A percentile compares a stretch with the other conserved stretches of the same genome.
Conservation (phyloP, 2,888 invertebrate species). For the Platynereis dumerilii region DNA sequence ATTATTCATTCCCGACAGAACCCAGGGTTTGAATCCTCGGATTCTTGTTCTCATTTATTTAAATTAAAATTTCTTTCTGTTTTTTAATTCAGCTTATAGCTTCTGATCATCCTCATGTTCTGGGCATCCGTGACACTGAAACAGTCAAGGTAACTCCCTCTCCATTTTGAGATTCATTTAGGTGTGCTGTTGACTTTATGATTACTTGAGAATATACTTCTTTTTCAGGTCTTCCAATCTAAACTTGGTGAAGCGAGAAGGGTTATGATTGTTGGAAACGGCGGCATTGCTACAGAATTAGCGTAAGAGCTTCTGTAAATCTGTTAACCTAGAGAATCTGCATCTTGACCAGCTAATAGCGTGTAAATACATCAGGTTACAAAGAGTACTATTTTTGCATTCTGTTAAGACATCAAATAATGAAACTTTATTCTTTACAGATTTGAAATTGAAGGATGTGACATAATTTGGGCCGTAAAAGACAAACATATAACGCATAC, state of each 20-base stretch:
- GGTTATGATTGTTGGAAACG: constrained; percentile 91
- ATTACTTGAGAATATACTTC: neutral
- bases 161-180: neutral
- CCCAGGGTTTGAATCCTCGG: no score
- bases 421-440: constrained; percentile 47
- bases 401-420: no score
- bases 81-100: constrained; percentile 53
- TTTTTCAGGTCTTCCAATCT: constrained; percentile 49
- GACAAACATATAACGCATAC: constrained; percentile 91
- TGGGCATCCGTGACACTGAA: constrained; percentile 94
- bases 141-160: constrained; percentile 71
- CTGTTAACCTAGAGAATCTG: no score
- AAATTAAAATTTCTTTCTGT: no score
- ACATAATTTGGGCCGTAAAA: constrained; percentile 92
- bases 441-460: constrained; percentile 82
- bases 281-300: constrained; percentile 97
- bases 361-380: no score
- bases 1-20: no score
- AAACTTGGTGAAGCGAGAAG: constrained; percentile 74
- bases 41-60: no score
- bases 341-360: no score
- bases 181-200: neutral
- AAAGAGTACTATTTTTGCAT: no score
- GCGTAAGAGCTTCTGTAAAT: constrained; percentile 66
- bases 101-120: constrained; percentile 68